These are phyloP conservation scores for Manis javanica DNA, from an alignment of 2,797 vertebrate genomes.

Conservation along the genomic window DNA sequence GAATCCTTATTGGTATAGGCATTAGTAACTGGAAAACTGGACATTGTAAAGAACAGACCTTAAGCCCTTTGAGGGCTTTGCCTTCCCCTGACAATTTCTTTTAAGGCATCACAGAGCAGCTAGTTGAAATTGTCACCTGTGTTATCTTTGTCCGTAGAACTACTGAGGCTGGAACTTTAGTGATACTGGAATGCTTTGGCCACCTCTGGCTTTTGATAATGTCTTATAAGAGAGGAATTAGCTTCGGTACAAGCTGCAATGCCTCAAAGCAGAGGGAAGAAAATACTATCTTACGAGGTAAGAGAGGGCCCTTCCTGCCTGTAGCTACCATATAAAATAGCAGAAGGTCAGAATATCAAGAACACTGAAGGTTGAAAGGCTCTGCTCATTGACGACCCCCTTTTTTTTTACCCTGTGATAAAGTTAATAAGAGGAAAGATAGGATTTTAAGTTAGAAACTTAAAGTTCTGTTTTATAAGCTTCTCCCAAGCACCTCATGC, in stretches of 20 bases:
- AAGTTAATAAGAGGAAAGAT: neutral
- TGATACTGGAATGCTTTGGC: neutral
- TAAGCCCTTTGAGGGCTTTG: neutral
- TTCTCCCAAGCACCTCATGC: neutral
- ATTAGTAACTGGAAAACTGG: conserved; percentile 6
- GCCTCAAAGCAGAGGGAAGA: neutral
- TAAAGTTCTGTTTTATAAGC: neutral
- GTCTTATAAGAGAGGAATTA: neutral
- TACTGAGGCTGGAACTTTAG: neutral
- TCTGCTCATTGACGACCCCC: too few species aligned
- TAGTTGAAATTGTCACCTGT: neutral
- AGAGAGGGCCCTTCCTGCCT: neutral
- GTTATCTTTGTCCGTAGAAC: neutral
- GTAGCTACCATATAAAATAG: neutral
- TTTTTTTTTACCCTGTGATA: neutral
- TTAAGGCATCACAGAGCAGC: neutral
- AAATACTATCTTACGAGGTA: neutral
- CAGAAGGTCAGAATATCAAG: neutral
- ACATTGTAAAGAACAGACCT: neutral
- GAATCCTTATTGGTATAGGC: neutral
- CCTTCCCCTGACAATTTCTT: neutral
- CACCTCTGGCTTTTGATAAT: neutral
- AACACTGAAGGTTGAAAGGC: neutral
- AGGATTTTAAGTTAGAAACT: neutral
- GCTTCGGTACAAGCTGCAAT: neutral